These are phyloP conservation scores for Nannospalax galili DNA, from an alignment of 2,113 vertebrate genomes.

Conservation along the genomic window DNA sequence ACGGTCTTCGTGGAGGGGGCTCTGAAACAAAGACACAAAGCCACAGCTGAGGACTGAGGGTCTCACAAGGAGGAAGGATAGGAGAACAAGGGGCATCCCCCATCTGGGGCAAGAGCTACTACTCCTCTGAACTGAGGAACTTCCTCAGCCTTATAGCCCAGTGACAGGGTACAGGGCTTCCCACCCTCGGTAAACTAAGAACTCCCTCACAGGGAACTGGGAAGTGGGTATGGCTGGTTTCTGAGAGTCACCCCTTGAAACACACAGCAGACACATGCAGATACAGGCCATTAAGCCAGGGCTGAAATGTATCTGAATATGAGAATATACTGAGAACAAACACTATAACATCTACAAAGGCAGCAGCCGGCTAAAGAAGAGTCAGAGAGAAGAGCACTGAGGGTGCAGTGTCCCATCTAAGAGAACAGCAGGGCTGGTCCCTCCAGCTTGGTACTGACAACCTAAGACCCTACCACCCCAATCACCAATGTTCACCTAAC, in stretches of 20 bases:
- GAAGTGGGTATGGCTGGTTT: neutral
- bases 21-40: neutral
- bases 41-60: neutral
- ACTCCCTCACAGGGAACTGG: neutral
- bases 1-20: constrained; percentile 42
- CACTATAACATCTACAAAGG: neutral
- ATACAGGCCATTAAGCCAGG: neutral
- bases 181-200: neutral
- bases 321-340: neutral
- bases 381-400: neutral
- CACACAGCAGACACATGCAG: neutral
- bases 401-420: fast-evolving
- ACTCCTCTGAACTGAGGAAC: neutral
- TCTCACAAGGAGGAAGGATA: too few species aligned
- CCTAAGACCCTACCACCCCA: neutral
- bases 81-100: too few species aligned
- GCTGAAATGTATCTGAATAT: too few species aligned
- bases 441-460: neutral
- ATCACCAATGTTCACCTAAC: neutral
- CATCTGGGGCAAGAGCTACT: fast-evolving
- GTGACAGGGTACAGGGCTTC: neutral
- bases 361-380: neutral
- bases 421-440: too few species aligned
- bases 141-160: neutral
- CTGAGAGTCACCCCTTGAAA: neutral